These are phyloP conservation scores for Anaspis maculata DNA, from an alignment of 2,888 invertebrate species.

Conservation along the genomic window DNA sequence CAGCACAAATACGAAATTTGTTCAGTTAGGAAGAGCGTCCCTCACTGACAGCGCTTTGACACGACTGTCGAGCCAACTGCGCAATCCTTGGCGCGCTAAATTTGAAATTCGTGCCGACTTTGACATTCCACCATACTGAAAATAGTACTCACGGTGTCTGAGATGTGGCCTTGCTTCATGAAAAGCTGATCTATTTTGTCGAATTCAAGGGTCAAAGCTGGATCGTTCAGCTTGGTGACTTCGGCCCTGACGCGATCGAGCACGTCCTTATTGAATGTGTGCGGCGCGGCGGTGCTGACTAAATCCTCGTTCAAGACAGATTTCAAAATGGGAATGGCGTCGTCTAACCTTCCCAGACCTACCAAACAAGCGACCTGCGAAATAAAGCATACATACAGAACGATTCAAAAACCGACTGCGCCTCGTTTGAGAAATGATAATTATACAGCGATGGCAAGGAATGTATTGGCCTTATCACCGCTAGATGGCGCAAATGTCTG, in stretches of 20 bases:
- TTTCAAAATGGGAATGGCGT: conserved; percentile 53
- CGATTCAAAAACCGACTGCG: conserved; percentile 3
- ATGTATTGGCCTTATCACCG: no score
- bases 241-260: conserved; percentile 46
- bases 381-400: conserved; percentile 1
- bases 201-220: conserved; percentile 50
- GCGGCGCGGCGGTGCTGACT: conserved; percentile 36
- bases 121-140: background rate
- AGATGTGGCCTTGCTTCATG: conserved; percentile 46
- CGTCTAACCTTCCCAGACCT: conserved; percentile 54
- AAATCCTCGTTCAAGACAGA: conserved; percentile 50
- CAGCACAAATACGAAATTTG: no score
- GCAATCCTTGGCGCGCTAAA: no score
- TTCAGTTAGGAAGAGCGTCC: no score
- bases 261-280: conserved; percentile 56
- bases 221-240: conserved; percentile 44
- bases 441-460: background rate
- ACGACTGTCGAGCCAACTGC: no score
- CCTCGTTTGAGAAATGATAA: background rate
- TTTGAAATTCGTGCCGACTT: no score
- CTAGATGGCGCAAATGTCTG: no score
- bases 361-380: conserved; percentile 52
- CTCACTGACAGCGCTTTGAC: no score
- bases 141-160: conserved; percentile 22
- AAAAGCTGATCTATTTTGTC: conserved; percentile 48